These are phyloP conservation scores for Ophioninae sp. DNA, from an alignment of 2,888 invertebrate species.

Conservation along the genomic window DNA sequence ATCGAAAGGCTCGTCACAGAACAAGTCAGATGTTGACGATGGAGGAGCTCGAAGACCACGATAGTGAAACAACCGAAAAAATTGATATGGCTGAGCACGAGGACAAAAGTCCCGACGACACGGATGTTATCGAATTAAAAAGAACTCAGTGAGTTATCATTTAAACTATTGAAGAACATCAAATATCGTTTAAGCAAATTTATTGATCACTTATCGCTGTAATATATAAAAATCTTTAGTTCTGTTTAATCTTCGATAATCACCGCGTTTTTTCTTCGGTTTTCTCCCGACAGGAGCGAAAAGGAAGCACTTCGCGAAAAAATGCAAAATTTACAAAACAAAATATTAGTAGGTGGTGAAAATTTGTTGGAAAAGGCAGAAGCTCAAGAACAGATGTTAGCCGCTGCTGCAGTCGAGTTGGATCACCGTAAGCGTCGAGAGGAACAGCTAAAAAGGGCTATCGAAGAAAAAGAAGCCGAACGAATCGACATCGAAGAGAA, in stretches of 20 bases:
- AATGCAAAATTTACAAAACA: conserved; percentile 94
- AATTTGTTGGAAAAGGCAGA: conserved; percentile 98
- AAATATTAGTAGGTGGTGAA: conserved; percentile 98
- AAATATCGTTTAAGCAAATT: not conserved
- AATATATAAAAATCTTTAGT: not conserved
- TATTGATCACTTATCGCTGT: not conserved
- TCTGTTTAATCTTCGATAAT: not conserved
- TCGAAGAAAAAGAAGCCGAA: conserved; percentile 96
- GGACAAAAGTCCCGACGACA: conserved; percentile 82
- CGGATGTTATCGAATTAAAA: conserved; percentile 85
- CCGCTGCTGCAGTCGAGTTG: conserved; percentile 92
- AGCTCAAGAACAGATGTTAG: conserved; percentile 93
- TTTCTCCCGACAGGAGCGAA: conserved; percentile 82
- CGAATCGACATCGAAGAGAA: conserved; percentile 96
- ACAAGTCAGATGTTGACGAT: conserved; percentile 80
- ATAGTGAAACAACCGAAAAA: conserved; percentile 80
- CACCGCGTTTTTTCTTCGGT: not conserved
- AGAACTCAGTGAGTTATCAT: conserved; percentile 85
- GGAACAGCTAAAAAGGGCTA: conserved; percentile 89
- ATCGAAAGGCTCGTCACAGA: conserved; percentile 77
- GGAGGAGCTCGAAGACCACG: conserved; percentile 84
- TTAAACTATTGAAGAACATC: not conserved
- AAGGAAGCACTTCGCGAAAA: conserved; percentile 93
- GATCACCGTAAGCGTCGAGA: conserved; percentile 90
- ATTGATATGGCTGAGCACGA: conserved; percentile 83